Base-by-base conservation (phyloP, 2,888 invertebrate genomes). In the Amorpha juglandis region DNA sequence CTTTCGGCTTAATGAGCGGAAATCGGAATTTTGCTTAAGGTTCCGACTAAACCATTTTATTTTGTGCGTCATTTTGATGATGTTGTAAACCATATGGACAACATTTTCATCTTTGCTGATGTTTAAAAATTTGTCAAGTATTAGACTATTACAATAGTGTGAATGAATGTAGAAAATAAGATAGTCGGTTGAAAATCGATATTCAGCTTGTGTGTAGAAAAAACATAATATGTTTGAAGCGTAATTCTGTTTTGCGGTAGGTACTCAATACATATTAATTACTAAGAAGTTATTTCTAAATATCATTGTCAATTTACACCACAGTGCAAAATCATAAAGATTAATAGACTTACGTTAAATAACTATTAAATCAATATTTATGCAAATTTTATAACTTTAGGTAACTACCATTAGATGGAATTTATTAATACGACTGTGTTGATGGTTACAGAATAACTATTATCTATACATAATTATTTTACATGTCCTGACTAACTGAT, bases 1-100 rank as follows among this genome's bases (percentile, higher is more conserved):
- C 80, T 80, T 84, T 77, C 76, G 72, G 82, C 78, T 83, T 88
- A 87, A 89, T 88, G 81, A 86, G 80, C 78, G 71, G 79, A 83
- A 85, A 86, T 63, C 66, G 66, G 63, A 63, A 66, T 65, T 65
- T 65, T 65, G 58, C 64, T 64, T 33, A 47, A 47, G 47, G 35
- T 48, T 45, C 33, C 47, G 27, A 58, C 38, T 58, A 58, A 58
- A 58, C 19, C 19, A 16, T 58, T 42, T 19, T 58, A 3, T 58
- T 53, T 58, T 58, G 38, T 58, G 42, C 58, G 58, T 19, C 38
- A 42, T 58, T 42, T 42, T 19, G 38, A 42, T 21, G 45, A 50
- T 12, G 50, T 50, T 16, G 9, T 21, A 50, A 50, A 11, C 8
- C 19, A 50, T 50, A 62, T 4, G 38, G 38, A 38, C 9, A 38